A percentile compares a stretch with the other conserved stretches of the same genome.
These are phyloP conservation scores for Aptenodytes forsteri DNA, from an alignment of 2,113 vertebrate species.

Conservation along the genomic window DNA sequence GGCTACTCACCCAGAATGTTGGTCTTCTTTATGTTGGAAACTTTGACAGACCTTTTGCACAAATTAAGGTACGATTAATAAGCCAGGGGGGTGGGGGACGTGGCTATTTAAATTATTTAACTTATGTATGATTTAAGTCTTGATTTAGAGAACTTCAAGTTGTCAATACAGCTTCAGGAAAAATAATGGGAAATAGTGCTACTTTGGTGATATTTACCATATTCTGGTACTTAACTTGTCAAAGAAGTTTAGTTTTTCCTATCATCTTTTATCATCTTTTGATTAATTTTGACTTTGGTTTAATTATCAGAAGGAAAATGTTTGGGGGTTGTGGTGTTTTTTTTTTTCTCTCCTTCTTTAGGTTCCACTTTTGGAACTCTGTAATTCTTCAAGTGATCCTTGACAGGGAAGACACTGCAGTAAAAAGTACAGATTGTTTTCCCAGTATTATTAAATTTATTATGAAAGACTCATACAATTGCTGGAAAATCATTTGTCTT, in stretches of 20 bases:
- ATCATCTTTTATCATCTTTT: neutral
- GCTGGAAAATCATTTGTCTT: neutral
- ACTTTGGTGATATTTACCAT: neutral
- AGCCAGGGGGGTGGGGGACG: neutral
- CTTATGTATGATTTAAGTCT: neutral
- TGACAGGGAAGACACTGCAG: neutral
- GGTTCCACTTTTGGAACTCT: neutral
- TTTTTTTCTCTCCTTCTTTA: no score
- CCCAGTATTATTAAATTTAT: neutral
- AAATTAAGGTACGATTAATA: conserved; percentile 90
- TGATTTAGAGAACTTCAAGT: neutral
- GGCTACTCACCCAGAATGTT: conserved; percentile 90
- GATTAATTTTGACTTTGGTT: neutral
- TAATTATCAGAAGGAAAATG: neutral
- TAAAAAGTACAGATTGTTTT: conserved; percentile 26
- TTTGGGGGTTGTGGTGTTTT: neutral
- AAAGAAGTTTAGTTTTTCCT: neutral
- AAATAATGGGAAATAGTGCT: neutral
- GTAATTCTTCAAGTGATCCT: conserved; percentile 1
- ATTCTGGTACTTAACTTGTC: neutral
- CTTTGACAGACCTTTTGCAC: conserved; percentile 94
- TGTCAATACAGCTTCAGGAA: neutral
- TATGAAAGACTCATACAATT: neutral
- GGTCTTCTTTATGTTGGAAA: conserved; percentile 95
- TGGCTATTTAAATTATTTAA: neutral